Percentiles rank a stretch among this genome's conserved stretches.
These are phyloP conservation scores for Megalonaias nervosa DNA, from an alignment of 1,140 invertebrate species.

Conservation along the genomic window DNA sequence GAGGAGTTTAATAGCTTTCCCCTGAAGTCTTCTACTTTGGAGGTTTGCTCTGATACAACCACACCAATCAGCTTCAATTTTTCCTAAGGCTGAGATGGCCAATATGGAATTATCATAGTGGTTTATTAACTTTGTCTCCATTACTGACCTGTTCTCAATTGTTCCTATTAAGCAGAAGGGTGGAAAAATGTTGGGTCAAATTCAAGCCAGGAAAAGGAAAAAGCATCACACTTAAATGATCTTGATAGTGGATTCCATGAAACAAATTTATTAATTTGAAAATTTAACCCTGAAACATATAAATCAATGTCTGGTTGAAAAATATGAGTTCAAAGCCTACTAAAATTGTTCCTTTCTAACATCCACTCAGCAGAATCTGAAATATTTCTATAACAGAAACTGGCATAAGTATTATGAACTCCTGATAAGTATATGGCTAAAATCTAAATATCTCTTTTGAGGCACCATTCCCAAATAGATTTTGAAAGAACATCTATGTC, in stretches of 20 bases:
- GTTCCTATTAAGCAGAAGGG: constrained; percentile 6
- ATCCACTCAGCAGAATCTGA: constrained; percentile 18
- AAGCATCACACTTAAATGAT: not conserved
- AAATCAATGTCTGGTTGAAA: constrained; percentile 13
- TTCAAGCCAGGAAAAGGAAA: not conserved
- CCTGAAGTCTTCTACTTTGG: too few species aligned
- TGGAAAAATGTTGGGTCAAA: constrained; percentile 5
- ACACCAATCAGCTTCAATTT: too few species aligned
- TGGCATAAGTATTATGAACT: constrained; percentile 13
- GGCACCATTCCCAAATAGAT: constrained; percentile 31
- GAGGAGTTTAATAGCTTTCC: too few species aligned
- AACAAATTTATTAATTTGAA: constrained; percentile 2
- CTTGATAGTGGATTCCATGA: constrained; percentile 15
- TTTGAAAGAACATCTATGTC: constrained; percentile 7
- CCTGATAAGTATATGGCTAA: constrained; percentile 20
- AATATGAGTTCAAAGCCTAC: not conserved
- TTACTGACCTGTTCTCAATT: constrained; percentile 10
- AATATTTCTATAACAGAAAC: constrained; percentile 23
- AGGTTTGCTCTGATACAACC: too few species aligned
- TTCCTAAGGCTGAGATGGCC: not conserved
- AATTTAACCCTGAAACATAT: constrained; percentile 11
- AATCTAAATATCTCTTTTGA: constrained; percentile 23
- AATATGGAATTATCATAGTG: not conserved
- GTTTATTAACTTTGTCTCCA: constrained; percentile 9
- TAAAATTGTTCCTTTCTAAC: constrained; percentile 10